A percentile compares a stretch with the other conserved stretches of the same genome.
Conservation (phyloP, 64 coral and sea anemone species). For the Stichodactyla helianthus region DNA sequence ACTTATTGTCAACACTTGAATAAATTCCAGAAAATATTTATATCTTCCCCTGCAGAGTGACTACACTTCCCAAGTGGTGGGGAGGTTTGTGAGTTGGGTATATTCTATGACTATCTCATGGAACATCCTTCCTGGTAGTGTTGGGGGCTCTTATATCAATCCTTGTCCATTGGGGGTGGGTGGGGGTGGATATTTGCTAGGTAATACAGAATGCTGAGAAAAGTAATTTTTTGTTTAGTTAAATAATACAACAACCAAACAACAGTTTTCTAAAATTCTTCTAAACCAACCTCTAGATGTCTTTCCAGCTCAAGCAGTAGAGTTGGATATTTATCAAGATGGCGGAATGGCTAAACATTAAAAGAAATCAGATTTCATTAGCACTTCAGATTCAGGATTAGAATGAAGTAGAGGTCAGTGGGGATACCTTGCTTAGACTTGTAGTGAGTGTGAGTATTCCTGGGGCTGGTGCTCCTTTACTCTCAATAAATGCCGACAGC, state of each 20-base stretch:
- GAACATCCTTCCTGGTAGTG: no score
- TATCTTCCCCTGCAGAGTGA: neutral
- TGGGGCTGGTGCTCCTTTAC: constrained; percentile 88
- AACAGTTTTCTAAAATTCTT: no score
- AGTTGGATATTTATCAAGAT: constrained; percentile 95
- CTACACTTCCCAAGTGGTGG: neutral
- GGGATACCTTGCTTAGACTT: constrained; percentile 90
- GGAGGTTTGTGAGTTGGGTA: neutral
- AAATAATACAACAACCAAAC: no score
- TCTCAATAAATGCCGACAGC: constrained; percentile 90
- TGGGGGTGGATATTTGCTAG: no score
- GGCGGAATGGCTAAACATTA: constrained; percentile 75
- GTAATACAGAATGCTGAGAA: no score
- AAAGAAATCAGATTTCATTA: neutral
- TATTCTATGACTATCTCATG: no score
- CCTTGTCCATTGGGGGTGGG: no score
- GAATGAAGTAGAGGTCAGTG: neutral
- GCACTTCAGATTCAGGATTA: neutral
- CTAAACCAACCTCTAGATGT: constrained; percentile 77
- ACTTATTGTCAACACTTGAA: no score
- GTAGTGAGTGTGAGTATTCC: constrained; percentile 96
- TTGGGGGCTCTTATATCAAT: no score
- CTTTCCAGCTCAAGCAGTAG: constrained; percentile 91
- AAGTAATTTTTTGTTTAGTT: no score
- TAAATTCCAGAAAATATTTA: no score